A percentile compares a stretch with the other conserved stretches of the same genome.
phyloP scores from a whole-genome alignment of 2,797 vertebrate genomes.

The Podarcis siculus region DNA sequence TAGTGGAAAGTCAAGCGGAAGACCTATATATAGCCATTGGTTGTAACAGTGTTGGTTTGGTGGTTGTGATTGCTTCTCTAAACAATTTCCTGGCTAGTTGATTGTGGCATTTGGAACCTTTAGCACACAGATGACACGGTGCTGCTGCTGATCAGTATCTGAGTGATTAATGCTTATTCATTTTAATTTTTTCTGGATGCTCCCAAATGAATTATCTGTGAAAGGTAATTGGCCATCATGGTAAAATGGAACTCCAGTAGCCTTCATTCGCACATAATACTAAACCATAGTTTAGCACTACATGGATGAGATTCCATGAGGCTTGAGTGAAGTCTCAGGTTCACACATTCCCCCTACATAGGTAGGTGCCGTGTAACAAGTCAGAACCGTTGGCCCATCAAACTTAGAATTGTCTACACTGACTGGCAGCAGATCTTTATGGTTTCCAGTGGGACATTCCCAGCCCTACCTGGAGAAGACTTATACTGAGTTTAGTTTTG shows the following conservation, averaged over 20 bases:
- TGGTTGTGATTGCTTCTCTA: slow-evolving; percentile 51
- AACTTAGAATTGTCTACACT: too few relatives aligned
- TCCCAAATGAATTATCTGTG: background rate
- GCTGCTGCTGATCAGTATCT: rapidly evolving
- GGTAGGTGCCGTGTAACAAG: too few relatives aligned
- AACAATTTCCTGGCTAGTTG: slow-evolving; percentile 26
- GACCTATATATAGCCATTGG: slow-evolving; percentile 62
- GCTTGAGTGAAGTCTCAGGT: too few relatives aligned
- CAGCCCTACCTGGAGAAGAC: too few relatives aligned
- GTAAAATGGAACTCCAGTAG: background rate
- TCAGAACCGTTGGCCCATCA: too few relatives aligned
- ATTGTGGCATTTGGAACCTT: slow-evolving; percentile 22
- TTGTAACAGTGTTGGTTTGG: background rate
- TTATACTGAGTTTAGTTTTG: too few relatives aligned
- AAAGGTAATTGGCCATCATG: background rate
- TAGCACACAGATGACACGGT: background rate
- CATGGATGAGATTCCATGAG: too few relatives aligned
- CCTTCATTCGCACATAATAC: too few relatives aligned
- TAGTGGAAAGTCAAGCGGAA: slow-evolving; percentile 23
- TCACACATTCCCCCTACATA: too few relatives aligned
- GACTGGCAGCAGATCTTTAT: too few relatives aligned
- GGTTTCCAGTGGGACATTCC: too few relatives aligned
- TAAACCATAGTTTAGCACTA: too few relatives aligned
- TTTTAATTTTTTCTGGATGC: background rate
- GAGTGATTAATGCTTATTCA: background rate